A percentile compares a stretch with the other conserved stretches of the same genome.
phyloP scores from a whole-genome alignment of 1,140 invertebrate genomes.

The Zaprionus nigranus region DNA sequence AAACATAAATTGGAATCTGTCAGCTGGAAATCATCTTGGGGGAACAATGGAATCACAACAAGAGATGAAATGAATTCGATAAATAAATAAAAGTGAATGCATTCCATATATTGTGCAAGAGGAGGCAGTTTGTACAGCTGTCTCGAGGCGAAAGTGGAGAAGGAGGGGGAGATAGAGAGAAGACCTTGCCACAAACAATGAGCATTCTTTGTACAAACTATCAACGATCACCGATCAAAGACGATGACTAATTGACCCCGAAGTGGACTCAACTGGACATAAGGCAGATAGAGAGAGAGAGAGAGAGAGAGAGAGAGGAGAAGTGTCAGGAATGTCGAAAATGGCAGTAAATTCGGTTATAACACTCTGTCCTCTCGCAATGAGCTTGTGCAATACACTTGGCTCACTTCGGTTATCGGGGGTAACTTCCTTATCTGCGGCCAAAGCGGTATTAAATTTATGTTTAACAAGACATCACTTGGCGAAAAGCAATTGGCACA shows the following conservation, averaged over 20 bases:
- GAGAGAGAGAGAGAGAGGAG: not conserved
- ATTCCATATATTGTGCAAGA: not conserved
- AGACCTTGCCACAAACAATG: slow-evolving; percentile 30
- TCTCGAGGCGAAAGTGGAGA: not conserved
- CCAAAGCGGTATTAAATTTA: slow-evolving; percentile 61
- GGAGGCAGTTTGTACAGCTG: slow-evolving; percentile 19
- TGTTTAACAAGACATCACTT: slow-evolving; percentile 75
- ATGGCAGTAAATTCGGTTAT: not conserved
- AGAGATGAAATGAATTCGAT: not conserved
- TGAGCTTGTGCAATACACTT: not conserved
- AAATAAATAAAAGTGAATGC: slow-evolving; percentile 2
- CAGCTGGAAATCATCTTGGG: slow-evolving; percentile 23
- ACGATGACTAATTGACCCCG: slow-evolving; percentile 15
- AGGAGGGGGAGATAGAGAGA: not conserved
- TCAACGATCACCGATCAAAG: slow-evolving; percentile 1
- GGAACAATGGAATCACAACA: slow-evolving; percentile 25
- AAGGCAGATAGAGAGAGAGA: not conserved
- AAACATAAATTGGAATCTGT: slow-evolving; percentile 11
- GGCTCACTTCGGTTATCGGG: slow-evolving; percentile 6
- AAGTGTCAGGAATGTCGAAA: not conserved
- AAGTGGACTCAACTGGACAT: slow-evolving; percentile 17
- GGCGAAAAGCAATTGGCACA: slow-evolving; percentile 69
- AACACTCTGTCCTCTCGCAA: not conserved
- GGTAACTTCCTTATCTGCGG: slow-evolving; percentile 43
- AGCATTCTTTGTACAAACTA: slow-evolving; percentile 6